Base-by-base conservation (phyloP, 2,113 vertebrate species). In the Pipa parva region DNA sequence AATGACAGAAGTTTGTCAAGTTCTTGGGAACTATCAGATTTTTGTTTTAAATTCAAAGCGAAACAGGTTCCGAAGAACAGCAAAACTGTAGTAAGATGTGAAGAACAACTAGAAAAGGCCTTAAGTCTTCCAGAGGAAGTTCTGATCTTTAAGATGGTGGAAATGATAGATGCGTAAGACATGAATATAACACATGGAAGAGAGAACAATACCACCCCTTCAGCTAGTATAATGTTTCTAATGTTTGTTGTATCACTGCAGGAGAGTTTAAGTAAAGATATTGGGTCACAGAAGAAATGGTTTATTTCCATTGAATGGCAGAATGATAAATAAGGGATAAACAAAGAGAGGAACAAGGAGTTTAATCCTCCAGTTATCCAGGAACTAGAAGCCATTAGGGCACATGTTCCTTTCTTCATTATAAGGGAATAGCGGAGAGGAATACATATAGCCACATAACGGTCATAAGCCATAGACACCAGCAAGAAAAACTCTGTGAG, bases 401-500 rank as follows among this genome's bases (percentile, higher is more conserved):
- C 22, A 13, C 63, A 67, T 1, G 39, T 1, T 9, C 22, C 37
- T 6, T 7, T 62, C 7, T 46, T 67, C 58, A 74, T 74, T 21
- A 24, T 25, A 1, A 31, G 3, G 3, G 31, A 26, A 12, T 74
- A 71, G n/a, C 51, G 31, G 13, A 74, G 15, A 18, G 72, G 72
- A 2, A 7, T 15, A 17, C 39, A 42, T 42, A 42, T 42, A 3
- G 39, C 39, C n/a, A 15, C 39, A 18, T 71, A 71, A 12, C 63
- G 46, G 29, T 74, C 72, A 24, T 63, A 63, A 39, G 61, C 66
- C 72, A 73, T 73, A 3, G 58, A 9, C 7, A 26, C 26, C 17
- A 56, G 27, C 5, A 56, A 18, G 27, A 31, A 56, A 29, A 56
- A 56, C 31, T 56, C 52, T 31, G 52, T 29, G 6, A 27, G 9